A percentile compares a stretch with the other conserved stretches of the same genome.
Conservation (phyloP, 2,888 invertebrate genomes). For the Melanostoma mellinum region DNA sequence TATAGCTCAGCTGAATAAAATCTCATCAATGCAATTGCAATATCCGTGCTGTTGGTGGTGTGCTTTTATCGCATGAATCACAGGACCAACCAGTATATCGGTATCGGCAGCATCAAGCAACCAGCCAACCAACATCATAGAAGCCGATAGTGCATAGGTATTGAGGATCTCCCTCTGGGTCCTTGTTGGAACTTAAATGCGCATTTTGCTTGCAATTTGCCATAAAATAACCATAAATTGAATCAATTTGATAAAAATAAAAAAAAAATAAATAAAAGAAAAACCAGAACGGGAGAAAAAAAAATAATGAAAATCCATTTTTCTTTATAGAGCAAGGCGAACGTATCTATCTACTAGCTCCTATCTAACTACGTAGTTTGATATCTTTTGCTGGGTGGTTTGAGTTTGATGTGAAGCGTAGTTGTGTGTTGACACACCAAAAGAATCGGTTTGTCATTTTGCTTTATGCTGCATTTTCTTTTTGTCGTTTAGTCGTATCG, state of each 20-base stretch:
- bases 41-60: constrained; percentile 36
- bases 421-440: constrained; percentile 45
- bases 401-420: neutral
- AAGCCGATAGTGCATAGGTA: constrained; percentile 6
- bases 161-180: constrained; percentile 28
- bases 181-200: constrained; percentile 65
- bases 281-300: constrained; percentile 4
- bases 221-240: constrained; percentile 80
- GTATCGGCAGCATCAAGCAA: constrained; percentile 4
- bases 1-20: constrained; percentile 65
- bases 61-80: constrained; percentile 53
- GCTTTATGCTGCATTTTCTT: constrained; percentile 26
- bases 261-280: constrained; percentile 7
- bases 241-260: constrained; percentile 77
- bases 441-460: constrained; percentile 45
- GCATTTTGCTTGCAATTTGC: constrained; percentile 78
- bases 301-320: constrained; percentile 42
- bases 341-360: neutral
- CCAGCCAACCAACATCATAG: constrained; percentile 8
- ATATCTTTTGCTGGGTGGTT: neutral
- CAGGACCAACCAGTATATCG: constrained; percentile 17
- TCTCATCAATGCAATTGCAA: constrained; percentile 65
- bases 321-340: constrained; percentile 40
- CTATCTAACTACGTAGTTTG: neutral
- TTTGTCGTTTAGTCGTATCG: neutral